A percentile compares a stretch with the other conserved stretches of the same genome.
These are phyloP conservation scores for Peromyscus polionotus DNA, from an alignment of 2,113 vertebrate genomes.

Conservation along the genomic window DNA sequence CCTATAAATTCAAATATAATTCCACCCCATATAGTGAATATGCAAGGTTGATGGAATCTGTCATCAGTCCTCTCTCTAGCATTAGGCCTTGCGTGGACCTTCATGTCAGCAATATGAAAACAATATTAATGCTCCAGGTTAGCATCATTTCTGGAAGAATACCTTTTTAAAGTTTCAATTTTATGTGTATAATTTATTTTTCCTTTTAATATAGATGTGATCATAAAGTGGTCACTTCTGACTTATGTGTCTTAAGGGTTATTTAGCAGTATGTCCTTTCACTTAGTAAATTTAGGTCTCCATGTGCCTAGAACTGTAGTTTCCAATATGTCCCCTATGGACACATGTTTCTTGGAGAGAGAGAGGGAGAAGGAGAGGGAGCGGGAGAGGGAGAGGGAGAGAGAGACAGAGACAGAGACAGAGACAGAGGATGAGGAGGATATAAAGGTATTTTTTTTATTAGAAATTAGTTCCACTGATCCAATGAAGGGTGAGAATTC, in stretches of 20 bases:
- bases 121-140: neutral
- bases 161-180: neutral
- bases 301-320: neutral
- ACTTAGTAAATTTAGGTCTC: neutral
- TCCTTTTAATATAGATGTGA: neutral
- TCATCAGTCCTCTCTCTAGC: neutral
- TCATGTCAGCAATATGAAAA: neutral
- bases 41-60: neutral
- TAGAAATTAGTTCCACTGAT: neutral
- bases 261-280: neutral
- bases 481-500: neutral
- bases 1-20: neutral
- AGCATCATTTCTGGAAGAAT: neutral
- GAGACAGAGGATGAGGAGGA: too few species aligned
- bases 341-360: neutral
- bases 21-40: neutral
- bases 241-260: neutral
- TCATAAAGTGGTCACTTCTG: neutral
- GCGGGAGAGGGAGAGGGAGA: too few species aligned
- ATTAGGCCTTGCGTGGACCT: neutral
- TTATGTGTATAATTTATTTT: neutral
- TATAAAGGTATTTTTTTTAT: neutral
- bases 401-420: too few species aligned
- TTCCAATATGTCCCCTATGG: neutral
- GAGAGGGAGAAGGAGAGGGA: too few species aligned